A percentile compares a stretch with the other conserved stretches of the same genome.
phyloP scores from a whole-genome alignment of 2,888 invertebrate species.

The Dimorphilus gyrociliatus region DNA sequence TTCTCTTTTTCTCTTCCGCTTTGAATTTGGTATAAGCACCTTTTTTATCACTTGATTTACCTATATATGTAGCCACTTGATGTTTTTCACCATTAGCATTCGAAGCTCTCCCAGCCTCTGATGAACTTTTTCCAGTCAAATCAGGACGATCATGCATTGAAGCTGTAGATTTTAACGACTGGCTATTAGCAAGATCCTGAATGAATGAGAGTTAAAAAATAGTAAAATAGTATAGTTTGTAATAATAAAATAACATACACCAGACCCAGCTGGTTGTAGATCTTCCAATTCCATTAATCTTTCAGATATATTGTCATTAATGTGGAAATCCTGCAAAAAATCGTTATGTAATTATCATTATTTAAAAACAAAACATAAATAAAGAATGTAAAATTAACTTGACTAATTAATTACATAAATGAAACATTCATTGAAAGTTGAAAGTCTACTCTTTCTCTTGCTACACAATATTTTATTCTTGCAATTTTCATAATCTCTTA shows the following conservation, averaged over 20 bases:
- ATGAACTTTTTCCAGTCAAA: conserved; percentile 8
- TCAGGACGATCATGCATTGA: conserved; percentile 9
- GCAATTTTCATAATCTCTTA: too few species aligned
- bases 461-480: too few species aligned
- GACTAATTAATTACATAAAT: background rate
- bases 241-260: conserved; percentile 5
- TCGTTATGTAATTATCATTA: too few species aligned
- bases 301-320: conserved; percentile 31
- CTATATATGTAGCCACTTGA: too few species aligned
- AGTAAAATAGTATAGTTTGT: background rate
- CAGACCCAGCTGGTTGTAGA: conserved; percentile 17
- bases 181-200: conserved; percentile 8
- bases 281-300: conserved; percentile 28
- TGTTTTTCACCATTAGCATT: too few species aligned
- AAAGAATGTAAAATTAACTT: background rate
- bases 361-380: background rate
- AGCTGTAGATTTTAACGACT: conserved; percentile 6
- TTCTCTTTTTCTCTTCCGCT: too few species aligned
- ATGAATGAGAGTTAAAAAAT: background rate
- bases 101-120: too few species aligned
- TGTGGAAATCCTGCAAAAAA: conserved; percentile 29
- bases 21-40: too few species aligned
- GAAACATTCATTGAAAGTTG: background rate
- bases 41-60: too few species aligned
- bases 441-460: too few species aligned